Base-by-base conservation (phyloP, 2,797 vertebrate species). In the Simalia tracyae region DNA sequence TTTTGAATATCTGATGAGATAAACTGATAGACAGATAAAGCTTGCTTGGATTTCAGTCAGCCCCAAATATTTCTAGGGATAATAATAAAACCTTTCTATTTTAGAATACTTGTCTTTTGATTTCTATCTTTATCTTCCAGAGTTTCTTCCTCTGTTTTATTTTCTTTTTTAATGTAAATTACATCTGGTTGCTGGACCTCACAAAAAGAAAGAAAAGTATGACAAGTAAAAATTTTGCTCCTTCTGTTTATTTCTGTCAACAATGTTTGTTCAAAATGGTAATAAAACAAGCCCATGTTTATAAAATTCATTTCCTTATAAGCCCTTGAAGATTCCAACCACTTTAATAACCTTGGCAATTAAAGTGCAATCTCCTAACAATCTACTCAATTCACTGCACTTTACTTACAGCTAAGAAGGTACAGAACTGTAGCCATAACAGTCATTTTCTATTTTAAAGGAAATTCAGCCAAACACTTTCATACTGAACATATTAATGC, bases 401-500 rank as follows among this genome's bases (percentile, higher is more conserved):
- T 59, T 61, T 61, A 28, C 50, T 56, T 66, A 90, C 6, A 61
- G 88, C 3, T 57, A 64, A 68, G 5, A 12, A 54, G 11, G 4
- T 89, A 68, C 22, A 89, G n/a, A 87, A 87, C 26, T 50, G 9
- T n/a, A 56, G 64, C 5, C 42, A n/a, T 90, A 19, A 24, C 19
- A n/a, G 15, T 50, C 24, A 86, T 46, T 15, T 94, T 5, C 64
- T 85, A 14, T 31, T 50, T 19, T 31, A 57, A 87, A 5, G 5
- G 68, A 86, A 50, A 11, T 89, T 92, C 24, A 57, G 46, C 88
- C 88, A 72, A 54, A 92, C 31, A 42, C 17, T 22, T 84, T 87
- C 91, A 0, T n/a, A 89, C 0, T 0, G 76, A 54, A 56, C 22
- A 26, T 10, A 88, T 17, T n/a, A 87, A 84, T 63, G 31, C 5